Conservation (phyloP, 2,797 vertebrate species). For the Pipistrellus pygmaeus region DNA sequence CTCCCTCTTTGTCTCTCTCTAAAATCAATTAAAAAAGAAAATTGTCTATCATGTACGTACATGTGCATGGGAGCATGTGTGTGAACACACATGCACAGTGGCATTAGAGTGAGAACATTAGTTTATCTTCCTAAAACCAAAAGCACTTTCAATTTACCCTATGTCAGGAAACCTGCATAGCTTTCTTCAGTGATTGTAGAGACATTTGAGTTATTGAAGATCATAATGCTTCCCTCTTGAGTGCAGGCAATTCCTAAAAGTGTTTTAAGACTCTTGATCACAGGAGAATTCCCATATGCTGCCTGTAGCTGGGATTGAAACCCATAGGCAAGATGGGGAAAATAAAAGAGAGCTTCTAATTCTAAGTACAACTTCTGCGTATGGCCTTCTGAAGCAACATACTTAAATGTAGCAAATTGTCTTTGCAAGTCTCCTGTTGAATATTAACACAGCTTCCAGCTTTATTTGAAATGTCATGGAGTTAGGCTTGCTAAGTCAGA, state of each 20-base stretch:
- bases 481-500: not conserved
- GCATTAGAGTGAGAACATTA: not conserved
- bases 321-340: constrained; percentile 39
- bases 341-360: constrained; percentile 19
- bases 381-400: not conserved
- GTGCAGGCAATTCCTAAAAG: constrained; percentile 42
- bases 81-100: not conserved
- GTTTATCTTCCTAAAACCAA: constrained; percentile 40
- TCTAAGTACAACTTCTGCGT: constrained; percentile 40
- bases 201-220: constrained; percentile 20
- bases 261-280: constrained; percentile 43
- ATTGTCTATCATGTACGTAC: not conserved
- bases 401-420: not conserved
- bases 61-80: too few relatives aligned
- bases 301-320: constrained; percentile 61
- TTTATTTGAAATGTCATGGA: not conserved
- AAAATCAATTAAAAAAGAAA: not conserved
- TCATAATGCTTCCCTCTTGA: constrained; percentile 27
- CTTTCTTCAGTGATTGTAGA: constrained; percentile 39
- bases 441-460: constrained; percentile 5
- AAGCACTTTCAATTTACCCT: constrained; percentile 8
- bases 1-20: not conserved
- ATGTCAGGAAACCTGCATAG: not conserved
- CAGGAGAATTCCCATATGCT: not conserved
- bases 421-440: not conserved